These are phyloP conservation scores for Danaus melanippus DNA, from an alignment of 1,140 invertebrate genomes.

Conservation along the genomic window DNA sequence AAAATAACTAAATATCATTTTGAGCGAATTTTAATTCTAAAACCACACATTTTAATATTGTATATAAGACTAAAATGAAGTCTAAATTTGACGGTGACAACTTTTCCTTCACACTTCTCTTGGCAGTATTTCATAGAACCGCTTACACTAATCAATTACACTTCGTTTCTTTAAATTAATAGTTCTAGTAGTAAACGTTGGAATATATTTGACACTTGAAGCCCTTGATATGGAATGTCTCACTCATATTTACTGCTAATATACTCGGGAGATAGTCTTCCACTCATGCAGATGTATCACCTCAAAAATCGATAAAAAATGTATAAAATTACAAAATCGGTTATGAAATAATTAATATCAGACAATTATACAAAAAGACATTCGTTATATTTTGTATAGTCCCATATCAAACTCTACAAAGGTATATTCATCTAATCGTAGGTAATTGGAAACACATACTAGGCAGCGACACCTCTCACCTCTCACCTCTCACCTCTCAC, in stretches of 20 bases:
- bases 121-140: too few species aligned
- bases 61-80: too few species aligned
- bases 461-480: constrained; percentile 28
- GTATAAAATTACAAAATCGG: constrained; percentile 71
- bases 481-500: constrained; percentile 23
- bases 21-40: constrained; percentile 17
- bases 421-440: constrained; percentile 38
- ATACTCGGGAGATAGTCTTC: constrained; percentile 41
- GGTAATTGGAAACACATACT: constrained; percentile 41
- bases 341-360: constrained; percentile 54
- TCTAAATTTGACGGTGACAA: too few species aligned
- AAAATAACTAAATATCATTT: constrained; percentile 14
- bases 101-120: too few species aligned
- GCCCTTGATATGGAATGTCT: constrained; percentile 69
- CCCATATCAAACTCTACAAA: constrained; percentile 58
- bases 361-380: constrained; percentile 49
- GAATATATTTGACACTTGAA: constrained; percentile 13
- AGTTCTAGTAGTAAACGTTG: neutral
- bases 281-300: constrained; percentile 56
- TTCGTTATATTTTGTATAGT: constrained; percentile 44
- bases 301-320: constrained; percentile 64
- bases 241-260: constrained; percentile 57
- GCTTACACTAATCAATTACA: too few species aligned
- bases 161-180: too few species aligned
- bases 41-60: neutral